These are phyloP conservation scores for Thymelicus acteon DNA, from an alignment of 2,888 invertebrate genomes.

Conservation along the genomic window DNA sequence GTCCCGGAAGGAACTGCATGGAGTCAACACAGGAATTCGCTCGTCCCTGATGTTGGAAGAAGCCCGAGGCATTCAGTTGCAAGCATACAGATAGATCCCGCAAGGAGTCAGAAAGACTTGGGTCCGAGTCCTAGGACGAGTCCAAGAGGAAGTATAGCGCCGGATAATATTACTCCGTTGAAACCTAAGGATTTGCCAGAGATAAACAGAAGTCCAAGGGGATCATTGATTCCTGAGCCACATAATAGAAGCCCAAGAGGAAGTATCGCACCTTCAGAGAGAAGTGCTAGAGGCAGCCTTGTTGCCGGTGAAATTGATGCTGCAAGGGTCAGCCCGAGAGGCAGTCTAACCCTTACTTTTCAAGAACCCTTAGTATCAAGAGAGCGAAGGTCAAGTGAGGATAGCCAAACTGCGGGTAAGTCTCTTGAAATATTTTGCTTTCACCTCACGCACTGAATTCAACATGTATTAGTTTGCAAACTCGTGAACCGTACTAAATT, in stretches of 20 bases:
- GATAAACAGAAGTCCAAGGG: slow-evolving; percentile 80
- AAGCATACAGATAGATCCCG: slow-evolving; percentile 76
- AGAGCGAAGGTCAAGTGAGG: slow-evolving; percentile 85
- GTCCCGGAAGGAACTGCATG: slow-evolving; percentile 83
- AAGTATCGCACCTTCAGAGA: slow-evolving; percentile 84
- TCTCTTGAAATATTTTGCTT: slow-evolving; percentile 8
- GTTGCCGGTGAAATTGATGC: slow-evolving; percentile 69
- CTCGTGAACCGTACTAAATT: slow-evolving; percentile 25
- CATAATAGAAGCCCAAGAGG: slow-evolving; percentile 86
- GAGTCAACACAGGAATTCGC: slow-evolving; percentile 85
- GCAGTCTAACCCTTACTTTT: slow-evolving; percentile 86
- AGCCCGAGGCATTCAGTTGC: slow-evolving; percentile 86
- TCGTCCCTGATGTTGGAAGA: slow-evolving; percentile 84
- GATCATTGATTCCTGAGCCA: slow-evolving; percentile 84
- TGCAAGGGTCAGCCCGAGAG: slow-evolving; percentile 81
- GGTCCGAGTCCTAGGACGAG: slow-evolving; percentile 83
- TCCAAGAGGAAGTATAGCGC: slow-evolving; percentile 85
- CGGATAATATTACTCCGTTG: slow-evolving; percentile 60
- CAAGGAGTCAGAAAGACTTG: slow-evolving; percentile 75
- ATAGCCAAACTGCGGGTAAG: slow-evolving; percentile 82
- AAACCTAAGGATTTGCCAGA: slow-evolving; percentile 78
- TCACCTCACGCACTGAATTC: slow-evolving; percentile 17
- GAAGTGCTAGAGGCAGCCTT: slow-evolving; percentile 75
- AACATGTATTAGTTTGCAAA: slow-evolving; percentile 12
- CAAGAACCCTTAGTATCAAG: slow-evolving; percentile 84